These are phyloP conservation scores for Stomatorhinus walkeri DNA, from an alignment of 2,797 vertebrate species.

Conservation along the genomic window DNA sequence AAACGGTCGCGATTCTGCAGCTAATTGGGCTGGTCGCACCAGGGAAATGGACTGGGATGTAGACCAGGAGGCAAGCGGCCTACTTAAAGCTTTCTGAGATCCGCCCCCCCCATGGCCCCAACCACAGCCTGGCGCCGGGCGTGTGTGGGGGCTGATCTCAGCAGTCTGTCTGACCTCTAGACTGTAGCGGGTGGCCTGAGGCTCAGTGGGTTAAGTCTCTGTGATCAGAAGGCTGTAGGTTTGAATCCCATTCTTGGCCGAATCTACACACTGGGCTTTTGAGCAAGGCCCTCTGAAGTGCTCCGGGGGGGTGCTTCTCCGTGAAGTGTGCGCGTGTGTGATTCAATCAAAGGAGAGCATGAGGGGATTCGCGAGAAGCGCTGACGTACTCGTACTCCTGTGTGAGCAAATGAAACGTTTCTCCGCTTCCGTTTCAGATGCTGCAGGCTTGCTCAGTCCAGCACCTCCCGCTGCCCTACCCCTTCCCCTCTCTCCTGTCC, in stretches of 20 bases:
- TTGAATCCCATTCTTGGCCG: neutral
- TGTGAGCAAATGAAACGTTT: neutral
- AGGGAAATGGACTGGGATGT: neutral
- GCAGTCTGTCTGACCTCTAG: neutral
- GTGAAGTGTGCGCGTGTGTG: neutral
- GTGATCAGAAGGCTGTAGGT: neutral
- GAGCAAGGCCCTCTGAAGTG: neutral
- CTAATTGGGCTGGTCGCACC: neutral
- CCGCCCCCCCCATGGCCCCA: neutral
- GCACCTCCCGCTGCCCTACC: slow-evolving; percentile 87
- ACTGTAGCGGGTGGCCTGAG: neutral
- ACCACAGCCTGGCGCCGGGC: neutral
- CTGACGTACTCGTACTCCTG: slow-evolving; percentile 37
- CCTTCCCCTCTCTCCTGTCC: slow-evolving; percentile 88
- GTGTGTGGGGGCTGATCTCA: neutral
- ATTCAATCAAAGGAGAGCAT: neutral
- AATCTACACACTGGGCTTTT: neutral
- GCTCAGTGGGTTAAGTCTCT: neutral
- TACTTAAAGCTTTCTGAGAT: neutral
- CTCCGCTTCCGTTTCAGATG: slow-evolving; percentile 53
- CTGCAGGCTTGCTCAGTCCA: slow-evolving; percentile 92
- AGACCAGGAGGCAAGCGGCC: neutral
- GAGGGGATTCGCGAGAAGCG: neutral
- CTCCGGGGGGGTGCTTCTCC: neutral
- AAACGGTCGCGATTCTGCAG: neutral